Percentiles rank a stretch among this genome's conserved stretches.
phyloP scores from a whole-genome alignment of 2,113 vertebrate genomes.

The Chaetura pelagica region DNA sequence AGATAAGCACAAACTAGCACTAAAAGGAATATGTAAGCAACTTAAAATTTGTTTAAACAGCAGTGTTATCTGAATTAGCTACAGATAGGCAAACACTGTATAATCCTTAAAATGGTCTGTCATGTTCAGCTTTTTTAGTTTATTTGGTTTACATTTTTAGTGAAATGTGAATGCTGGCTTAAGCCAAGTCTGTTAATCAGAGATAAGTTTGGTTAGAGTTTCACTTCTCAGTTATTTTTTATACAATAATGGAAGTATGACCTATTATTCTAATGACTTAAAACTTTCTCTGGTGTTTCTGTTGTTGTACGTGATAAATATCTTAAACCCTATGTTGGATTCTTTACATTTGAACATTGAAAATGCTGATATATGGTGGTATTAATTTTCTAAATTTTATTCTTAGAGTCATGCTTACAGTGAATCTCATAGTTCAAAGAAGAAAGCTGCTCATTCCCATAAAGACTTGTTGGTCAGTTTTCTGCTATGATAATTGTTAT shows the following conservation, averaged over 20 bases:
- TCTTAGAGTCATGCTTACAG: conserved; percentile 85
- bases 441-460: conserved; percentile 77
- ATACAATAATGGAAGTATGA: not conserved
- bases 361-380: not conserved
- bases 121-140: not conserved
- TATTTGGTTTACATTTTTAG: not conserved
- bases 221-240: not conserved
- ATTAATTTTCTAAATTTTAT: conserved; percentile 31
- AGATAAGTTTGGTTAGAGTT: not conserved
- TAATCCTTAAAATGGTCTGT: not conserved
- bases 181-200: not conserved
- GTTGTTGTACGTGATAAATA: not conserved
- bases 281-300: not conserved
- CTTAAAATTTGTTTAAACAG: not conserved
- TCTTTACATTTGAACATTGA: not conserved
- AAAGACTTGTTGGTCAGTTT: conserved; percentile 90
- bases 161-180: not conserved
- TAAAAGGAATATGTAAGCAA: not conserved
- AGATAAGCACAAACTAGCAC: not conserved
- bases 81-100: not conserved
- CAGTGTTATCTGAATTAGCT: not conserved
- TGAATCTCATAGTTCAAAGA: conserved; percentile 82
- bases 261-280: not conserved
- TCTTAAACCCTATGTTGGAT: not conserved
- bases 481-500: not conserved